Evolutionary conservation across 2,113 vertebrate genomes (phyloP), one percentile per base, ranked within the genome.

Genomic region (Anhinga anhinga): DNA sequence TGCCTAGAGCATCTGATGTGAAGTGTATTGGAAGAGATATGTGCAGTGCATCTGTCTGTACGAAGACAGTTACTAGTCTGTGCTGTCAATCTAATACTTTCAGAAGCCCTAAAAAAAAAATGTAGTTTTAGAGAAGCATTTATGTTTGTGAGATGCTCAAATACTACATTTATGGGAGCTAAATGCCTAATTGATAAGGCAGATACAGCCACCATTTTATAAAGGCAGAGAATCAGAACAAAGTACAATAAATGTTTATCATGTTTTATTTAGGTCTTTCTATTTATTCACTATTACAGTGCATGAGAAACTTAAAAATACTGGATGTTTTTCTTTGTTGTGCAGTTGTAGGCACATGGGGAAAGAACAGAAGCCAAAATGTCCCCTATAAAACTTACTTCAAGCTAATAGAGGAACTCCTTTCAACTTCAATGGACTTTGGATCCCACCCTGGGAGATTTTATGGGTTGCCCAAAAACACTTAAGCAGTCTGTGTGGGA

Each of bases 1-100:
- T 62, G 86, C 79, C 69, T 49, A 42, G 26, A 88, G 88, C 63
- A 49, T 90, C 50, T 86, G n/a, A 83, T 83, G 38, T 81, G 86
- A 90, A 84, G 79, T 74, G 58, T 78, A 47, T 73, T 63, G 79
- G 88, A 90, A 62, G 70, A 90, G 85, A 80, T 88, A 9, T 9
- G 22, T 95, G 71, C 76, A 47, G 32, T 55, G 62, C 76, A 71
- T 77, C 62, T 85, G 66, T 86, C 72, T 93, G 45, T 83, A 38
- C 67, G 62, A 23, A 83, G 58, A 38, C 53, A 52, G 66, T 88
- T 69, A n/a, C 73, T 91, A 56, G 70, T 50, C 45, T 36, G 13
- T 70, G 74, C 53, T 95, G 79, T 80, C 92, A 88, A 42, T 53
- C 58, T 50, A 45, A 58, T 66, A 9, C 67, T 90, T 92, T 73